A percentile compares a stretch with the other conserved stretches of the same genome.
Evolutionary conservation across 2,888 invertebrate species (phyloP).

Genomic region (Platypus cylindrus): DNA sequence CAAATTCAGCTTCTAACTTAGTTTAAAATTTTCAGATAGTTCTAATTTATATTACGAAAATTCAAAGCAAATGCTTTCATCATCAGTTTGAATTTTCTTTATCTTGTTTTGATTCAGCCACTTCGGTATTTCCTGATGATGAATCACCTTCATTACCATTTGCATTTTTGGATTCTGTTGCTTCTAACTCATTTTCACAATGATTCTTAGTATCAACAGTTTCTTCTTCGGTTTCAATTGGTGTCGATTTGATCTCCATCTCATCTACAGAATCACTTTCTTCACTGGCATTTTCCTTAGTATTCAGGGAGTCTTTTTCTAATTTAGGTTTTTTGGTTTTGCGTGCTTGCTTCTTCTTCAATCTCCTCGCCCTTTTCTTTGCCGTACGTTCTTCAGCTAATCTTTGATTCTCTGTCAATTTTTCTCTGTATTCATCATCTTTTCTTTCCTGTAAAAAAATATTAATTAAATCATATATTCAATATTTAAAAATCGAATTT

Average conservation of each 20-base stretch:
- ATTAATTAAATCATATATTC: not conserved
- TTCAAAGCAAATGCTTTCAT: no score
- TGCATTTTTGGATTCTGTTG: not conserved
- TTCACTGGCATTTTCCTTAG: constrained; percentile 14
- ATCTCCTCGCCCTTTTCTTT: constrained; percentile 81
- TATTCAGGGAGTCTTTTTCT: no score
- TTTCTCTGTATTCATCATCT: constrained; percentile 70
- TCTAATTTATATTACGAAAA: no score
- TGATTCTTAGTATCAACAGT: constrained; percentile 1
- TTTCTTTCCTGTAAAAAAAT: constrained; percentile 53
- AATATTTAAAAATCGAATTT: no score
- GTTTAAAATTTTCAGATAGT: no score
- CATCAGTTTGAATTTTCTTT: not conserved
- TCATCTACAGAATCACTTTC: constrained; percentile 12
- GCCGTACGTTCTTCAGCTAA: constrained; percentile 71
- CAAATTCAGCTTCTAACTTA: no score
- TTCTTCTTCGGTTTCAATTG: constrained; percentile 7
- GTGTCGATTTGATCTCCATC: constrained; percentile 1
- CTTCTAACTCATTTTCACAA: not conserved
- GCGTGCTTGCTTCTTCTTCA: constrained; percentile 57
- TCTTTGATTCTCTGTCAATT: constrained; percentile 61
- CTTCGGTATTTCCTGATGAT: not conserved
- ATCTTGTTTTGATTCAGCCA: not conserved
- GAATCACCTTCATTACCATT: not conserved
- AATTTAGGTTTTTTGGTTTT: constrained; percentile 20